phyloP scores from a whole-genome alignment of 2,888 invertebrate species.

The Cephalotes varians region DNA sequence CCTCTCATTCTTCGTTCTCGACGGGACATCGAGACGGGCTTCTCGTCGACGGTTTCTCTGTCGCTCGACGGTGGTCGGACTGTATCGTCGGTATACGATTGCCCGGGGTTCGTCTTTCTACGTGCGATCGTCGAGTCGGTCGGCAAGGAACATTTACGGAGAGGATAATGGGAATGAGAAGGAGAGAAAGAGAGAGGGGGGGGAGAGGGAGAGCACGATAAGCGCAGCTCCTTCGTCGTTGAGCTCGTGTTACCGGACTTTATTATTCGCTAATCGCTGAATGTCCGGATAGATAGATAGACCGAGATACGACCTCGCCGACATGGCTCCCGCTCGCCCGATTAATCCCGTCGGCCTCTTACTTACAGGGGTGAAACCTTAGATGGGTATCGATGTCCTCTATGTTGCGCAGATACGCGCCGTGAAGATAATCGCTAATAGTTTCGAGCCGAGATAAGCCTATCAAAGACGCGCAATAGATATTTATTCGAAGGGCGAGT shows the following conservation, averaged over 20 bases:
- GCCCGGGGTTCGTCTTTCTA: constrained; percentile 65
- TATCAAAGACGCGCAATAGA: constrained; percentile 24
- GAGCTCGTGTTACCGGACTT: constrained; percentile 72
- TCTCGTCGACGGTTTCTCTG: neutral
- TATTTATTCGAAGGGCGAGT: constrained; percentile 7
- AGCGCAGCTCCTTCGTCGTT: constrained; percentile 58
- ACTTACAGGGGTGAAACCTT: constrained; percentile 60
- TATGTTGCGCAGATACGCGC: constrained; percentile 29
- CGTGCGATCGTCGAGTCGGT: constrained; percentile 46
- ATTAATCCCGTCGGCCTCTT: constrained; percentile 57
- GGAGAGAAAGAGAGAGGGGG: constrained; percentile 51
- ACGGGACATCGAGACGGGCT: constrained; percentile 20
- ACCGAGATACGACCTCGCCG: constrained; percentile 54
- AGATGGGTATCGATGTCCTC: constrained; percentile 59
- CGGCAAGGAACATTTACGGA: constrained; percentile 68
- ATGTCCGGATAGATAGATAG: constrained; percentile 59
- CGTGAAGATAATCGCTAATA: constrained; percentile 28
- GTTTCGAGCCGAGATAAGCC: constrained; percentile 34
- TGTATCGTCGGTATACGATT: constrained; percentile 44
- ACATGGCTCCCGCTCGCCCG: constrained; percentile 42
- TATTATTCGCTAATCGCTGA: constrained; percentile 77
- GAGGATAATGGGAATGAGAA: constrained; percentile 61
- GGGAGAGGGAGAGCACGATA: constrained; percentile 59
- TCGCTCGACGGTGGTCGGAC: constrained; percentile 29
- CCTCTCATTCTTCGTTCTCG: constrained; percentile 10